These are phyloP conservation scores for Penaeus monodon DNA, from an alignment of 2,888 invertebrate genomes.

Conservation along the genomic window DNA sequence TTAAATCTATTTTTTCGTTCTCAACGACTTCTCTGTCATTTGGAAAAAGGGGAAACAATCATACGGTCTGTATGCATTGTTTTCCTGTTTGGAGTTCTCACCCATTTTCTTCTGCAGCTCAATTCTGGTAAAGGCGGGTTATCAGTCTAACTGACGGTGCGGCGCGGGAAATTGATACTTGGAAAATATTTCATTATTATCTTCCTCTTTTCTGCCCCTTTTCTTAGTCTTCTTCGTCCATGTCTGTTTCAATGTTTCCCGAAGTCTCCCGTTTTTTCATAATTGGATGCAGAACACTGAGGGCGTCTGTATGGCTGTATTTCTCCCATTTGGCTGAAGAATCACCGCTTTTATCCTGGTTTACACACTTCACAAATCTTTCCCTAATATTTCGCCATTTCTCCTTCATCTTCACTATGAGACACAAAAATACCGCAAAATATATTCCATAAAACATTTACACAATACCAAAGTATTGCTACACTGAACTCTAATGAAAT, in stretches of 20 bases:
- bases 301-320: constrained; percentile 35
- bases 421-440: not conserved
- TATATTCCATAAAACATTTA: not conserved
- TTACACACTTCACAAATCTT: constrained; percentile 26
- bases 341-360: constrained; percentile 32
- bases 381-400: constrained; percentile 29
- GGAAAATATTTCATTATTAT: constrained; percentile 6
- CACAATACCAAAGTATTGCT: not conserved
- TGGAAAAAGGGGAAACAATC: constrained; percentile 27
- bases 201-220: constrained; percentile 22
- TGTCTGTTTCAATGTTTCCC: constrained; percentile 19
- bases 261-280: constrained; percentile 19
- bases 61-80: constrained; percentile 25
- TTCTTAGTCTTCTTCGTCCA: constrained; percentile 15
- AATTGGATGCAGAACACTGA: constrained; percentile 20
- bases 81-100: constrained; percentile 14
- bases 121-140: constrained; percentile 30
- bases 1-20: constrained; percentile 21
- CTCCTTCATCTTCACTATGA: constrained; percentile 33
- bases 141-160: not conserved
- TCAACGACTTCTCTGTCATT: constrained; percentile 22
- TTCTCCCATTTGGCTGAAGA: constrained; percentile 28
- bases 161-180: constrained; percentile 12
- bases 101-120: constrained; percentile 4
- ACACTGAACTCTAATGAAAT: too few species aligned